Evolutionary conservation across 2,113 vertebrate species (phyloP).

Genomic region (Scortum barcoo): DNA sequence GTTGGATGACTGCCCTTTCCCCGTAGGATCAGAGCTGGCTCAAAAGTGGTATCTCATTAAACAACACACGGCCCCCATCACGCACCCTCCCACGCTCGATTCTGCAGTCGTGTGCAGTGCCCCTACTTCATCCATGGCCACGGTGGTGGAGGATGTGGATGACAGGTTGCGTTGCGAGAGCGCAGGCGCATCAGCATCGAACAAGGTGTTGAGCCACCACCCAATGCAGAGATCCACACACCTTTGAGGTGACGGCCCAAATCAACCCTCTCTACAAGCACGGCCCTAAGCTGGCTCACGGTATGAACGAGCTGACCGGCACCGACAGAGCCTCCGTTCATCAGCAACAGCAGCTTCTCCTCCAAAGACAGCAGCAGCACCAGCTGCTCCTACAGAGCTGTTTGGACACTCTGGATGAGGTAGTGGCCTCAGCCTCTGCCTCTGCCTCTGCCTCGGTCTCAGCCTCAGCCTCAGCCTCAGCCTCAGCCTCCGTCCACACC

Average conservation of each 20-base stretch:
- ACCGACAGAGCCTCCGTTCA: conserved; percentile 70
- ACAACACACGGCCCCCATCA: conserved; percentile 88
- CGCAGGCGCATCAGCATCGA: conserved; percentile 89
- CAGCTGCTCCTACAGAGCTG: conserved; percentile 85
- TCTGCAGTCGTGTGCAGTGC: conserved; percentile 60
- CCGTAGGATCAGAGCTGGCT: conserved; percentile 86
- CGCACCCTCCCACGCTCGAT: conserved; percentile 80
- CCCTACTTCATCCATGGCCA: conserved; percentile 39
- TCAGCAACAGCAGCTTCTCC: conserved; percentile 79
- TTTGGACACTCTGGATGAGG: conserved; percentile 86
- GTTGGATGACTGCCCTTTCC: conserved; percentile 89
- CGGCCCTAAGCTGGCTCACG: conserved; percentile 87
- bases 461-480: conserved; percentile 17
- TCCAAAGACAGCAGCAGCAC: conserved; percentile 81
- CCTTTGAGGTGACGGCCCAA: conserved; percentile 87
- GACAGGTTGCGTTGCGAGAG: conserved; percentile 84
- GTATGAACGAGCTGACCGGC: conserved; percentile 84
- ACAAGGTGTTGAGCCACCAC: conserved; percentile 88
- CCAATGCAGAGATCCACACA: conserved; percentile 88
- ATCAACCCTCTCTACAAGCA: conserved; percentile 87
- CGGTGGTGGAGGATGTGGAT: conserved; percentile 85
- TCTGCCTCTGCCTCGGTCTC: conserved; percentile 47
- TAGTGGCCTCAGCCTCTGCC: conserved; percentile 70
- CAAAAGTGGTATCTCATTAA: conserved; percentile 91
- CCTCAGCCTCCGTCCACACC: conserved; percentile 53